These are phyloP conservation scores for Drosophila ohnishii DNA, from an alignment of 1,140 invertebrate genomes.

Conservation along the genomic window DNA sequence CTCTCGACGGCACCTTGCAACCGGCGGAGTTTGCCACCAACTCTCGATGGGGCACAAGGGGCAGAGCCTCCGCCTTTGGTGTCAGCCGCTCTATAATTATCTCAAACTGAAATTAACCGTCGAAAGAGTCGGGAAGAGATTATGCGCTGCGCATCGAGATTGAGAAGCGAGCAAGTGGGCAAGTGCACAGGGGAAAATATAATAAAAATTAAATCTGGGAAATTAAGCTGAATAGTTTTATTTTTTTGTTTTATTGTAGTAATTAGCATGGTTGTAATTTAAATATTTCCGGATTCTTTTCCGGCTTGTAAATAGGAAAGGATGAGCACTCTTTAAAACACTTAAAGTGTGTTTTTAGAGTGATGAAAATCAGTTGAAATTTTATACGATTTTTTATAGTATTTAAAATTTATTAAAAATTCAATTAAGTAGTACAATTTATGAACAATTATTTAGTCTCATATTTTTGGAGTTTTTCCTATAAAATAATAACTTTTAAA, in stretches of 20 bases:
- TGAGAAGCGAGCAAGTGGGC: conserved; percentile 23
- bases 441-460: too few species aligned
- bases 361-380: too few species aligned
- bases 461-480: too few species aligned
- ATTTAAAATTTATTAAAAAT: too few species aligned
- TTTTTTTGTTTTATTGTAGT: background rate
- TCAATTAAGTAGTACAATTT: too few species aligned
- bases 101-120: conserved; percentile 83
- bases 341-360: too few species aligned
- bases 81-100: conserved; percentile 82
- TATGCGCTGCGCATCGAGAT: conserved; percentile 72
- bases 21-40: conserved; percentile 22
- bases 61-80: conserved; percentile 53
- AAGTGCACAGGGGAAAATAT: conserved; percentile 17
- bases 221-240: background rate
- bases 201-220: background rate
- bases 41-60: conserved; percentile 16
- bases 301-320: background rate
- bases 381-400: too few species aligned
- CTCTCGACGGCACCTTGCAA: conserved; percentile 25
- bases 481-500: too few species aligned
- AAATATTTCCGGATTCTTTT: background rate
- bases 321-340: too few species aligned
- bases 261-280: background rate
- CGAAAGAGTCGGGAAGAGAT: conserved; percentile 80